Percentiles rank a stretch among this genome's conserved stretches.
Conservation (phyloP, 2,888 invertebrate genomes). For the Perdita meconis region DNA sequence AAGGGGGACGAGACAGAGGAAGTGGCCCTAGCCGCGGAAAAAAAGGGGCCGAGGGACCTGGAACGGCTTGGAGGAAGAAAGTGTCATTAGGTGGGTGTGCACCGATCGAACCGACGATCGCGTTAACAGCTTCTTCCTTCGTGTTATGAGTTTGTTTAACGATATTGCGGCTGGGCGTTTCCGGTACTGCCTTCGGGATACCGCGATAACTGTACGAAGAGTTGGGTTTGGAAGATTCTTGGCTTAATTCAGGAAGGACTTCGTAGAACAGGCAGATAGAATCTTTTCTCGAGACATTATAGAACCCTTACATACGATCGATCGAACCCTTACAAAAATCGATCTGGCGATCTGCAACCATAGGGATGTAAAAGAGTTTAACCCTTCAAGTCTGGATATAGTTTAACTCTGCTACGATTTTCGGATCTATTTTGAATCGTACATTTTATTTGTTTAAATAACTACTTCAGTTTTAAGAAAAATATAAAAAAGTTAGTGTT, state of each 20-base stretch:
- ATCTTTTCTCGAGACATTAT: too few species aligned
- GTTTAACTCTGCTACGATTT: too few species aligned
- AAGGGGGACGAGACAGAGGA: constrained; percentile 54
- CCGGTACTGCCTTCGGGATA: constrained; percentile 1
- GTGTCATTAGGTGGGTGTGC: constrained; percentile 67
- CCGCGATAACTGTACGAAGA: neutral
- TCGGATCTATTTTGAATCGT: too few species aligned
- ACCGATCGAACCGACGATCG: constrained; percentile 52
- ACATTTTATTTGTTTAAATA: too few species aligned
- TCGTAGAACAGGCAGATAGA: neutral
- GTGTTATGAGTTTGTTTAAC: constrained; percentile 72
- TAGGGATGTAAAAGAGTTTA: too few species aligned
- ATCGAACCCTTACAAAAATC: too few species aligned
- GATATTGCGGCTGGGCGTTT: constrained; percentile 53
- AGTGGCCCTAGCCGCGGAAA: constrained; percentile 57
- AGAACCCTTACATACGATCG: too few species aligned
- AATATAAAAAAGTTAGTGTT: too few species aligned
- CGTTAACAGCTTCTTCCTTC: constrained; percentile 71
- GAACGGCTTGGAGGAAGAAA: constrained; percentile 44
- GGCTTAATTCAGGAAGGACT: too few species aligned
- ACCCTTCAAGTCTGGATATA: too few species aligned
- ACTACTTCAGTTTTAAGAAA: too few species aligned
- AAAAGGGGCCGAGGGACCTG: constrained; percentile 32
- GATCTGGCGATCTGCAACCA: neutral
- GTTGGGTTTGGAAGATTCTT: too few species aligned